A percentile compares a stretch with the other conserved stretches of the same genome.
phyloP scores from a whole-genome alignment of 2,113 vertebrate genomes.

The Alectura lathami region DNA sequence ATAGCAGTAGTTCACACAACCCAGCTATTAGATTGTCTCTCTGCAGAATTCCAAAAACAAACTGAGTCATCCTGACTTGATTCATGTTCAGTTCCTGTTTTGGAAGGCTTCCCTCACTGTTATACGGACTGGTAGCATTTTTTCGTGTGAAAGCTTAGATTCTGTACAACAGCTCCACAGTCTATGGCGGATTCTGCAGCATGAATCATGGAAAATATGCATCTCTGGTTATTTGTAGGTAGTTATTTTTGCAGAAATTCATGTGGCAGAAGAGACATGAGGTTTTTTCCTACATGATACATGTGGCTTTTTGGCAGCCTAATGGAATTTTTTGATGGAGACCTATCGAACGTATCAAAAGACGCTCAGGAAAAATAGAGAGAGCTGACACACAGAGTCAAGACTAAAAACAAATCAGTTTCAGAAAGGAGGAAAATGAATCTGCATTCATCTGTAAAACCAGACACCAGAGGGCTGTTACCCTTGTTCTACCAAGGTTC shows the following conservation, averaged over 20 bases:
- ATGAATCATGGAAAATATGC: constrained; percentile 58
- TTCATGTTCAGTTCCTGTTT: constrained; percentile 62
- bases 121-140: not conserved
- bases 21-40: constrained; percentile 57
- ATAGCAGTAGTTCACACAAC: constrained; percentile 49
- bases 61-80: constrained; percentile 47
- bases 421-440: not conserved
- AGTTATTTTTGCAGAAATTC: not conserved
- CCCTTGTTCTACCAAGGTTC: not conserved
- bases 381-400: not conserved
- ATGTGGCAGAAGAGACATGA: not conserved
- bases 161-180: not conserved
- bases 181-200: not conserved
- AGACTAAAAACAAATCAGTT: not conserved
- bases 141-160: constrained; percentile 7
- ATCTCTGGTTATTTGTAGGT: constrained; percentile 9
- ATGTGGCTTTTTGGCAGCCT: not conserved
- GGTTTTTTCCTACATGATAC: not conserved
- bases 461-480: not conserved
- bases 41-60: constrained; percentile 59
- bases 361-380: not conserved
- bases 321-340: not conserved
- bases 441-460: not conserved
- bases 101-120: constrained; percentile 30
- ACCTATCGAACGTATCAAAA: not conserved